phyloP scores from a whole-genome alignment of 2,797 vertebrate genomes.

The Gymnocypris eckloni region DNA sequence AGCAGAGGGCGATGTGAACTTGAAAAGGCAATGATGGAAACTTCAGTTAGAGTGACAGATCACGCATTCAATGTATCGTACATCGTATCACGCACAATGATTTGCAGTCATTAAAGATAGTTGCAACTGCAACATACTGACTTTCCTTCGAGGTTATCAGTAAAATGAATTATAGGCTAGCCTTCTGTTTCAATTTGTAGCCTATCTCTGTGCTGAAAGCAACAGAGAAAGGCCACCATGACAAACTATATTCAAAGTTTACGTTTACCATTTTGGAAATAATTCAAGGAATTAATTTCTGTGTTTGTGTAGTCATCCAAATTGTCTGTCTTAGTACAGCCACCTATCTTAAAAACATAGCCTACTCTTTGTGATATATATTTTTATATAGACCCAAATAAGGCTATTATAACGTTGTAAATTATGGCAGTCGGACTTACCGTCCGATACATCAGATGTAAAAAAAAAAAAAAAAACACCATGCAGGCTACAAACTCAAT shows the following conservation, averaged over 20 bases:
- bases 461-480: neutral
- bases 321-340: no score
- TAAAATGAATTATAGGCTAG: neutral
- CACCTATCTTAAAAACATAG: no score
- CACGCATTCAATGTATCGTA: neutral
- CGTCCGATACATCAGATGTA: neutral
- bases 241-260: neutral
- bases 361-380: no score
- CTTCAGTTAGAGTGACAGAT: neutral
- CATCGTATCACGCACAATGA: neutral
- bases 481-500: neutral
- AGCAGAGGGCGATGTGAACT: conserved; percentile 34
- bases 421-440: no score
- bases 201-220: neutral
- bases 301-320: no score
- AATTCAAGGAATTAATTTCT: neutral
- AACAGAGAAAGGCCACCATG: neutral
- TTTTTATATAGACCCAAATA: no score
- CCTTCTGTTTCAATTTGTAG: neutral
- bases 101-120: neutral
- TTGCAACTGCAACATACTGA: no score
- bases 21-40: neutral
- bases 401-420: no score
- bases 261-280: neutral
- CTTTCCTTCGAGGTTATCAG: neutral